Percentiles rank a stretch among this genome's conserved stretches.
Conservation (phyloP, 2,113 vertebrate genomes). For the Elachura formosa region DNA sequence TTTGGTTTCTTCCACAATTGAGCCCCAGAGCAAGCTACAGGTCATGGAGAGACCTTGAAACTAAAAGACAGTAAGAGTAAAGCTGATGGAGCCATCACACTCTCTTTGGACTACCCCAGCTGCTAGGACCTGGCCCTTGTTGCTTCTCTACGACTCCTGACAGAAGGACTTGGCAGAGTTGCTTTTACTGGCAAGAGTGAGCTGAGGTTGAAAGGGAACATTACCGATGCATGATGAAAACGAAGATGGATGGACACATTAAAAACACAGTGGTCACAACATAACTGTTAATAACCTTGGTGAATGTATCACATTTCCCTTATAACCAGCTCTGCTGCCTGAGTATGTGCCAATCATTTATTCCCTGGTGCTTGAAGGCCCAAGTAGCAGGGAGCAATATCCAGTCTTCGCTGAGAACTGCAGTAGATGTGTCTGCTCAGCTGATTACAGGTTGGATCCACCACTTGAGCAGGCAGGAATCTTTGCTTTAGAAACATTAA, state of each 20-base stretch:
- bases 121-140: not conserved
- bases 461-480: not conserved
- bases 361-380: not conserved
- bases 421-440: not conserved
- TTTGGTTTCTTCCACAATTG: not conserved
- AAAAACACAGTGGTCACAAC: not conserved
- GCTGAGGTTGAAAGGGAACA: not conserved
- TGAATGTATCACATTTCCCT: not conserved
- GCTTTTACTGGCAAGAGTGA: not conserved
- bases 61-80: not conserved
- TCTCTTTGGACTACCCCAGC: not conserved
- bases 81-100: not conserved
- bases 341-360: not conserved
- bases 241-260: not conserved
- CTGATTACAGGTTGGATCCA: not conserved
- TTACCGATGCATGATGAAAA: not conserved
- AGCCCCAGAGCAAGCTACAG: not conserved
- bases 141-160: not conserved
- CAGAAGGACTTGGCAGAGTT: not conserved
- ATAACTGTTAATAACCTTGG: not conserved
- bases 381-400: not conserved
- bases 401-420: not conserved
- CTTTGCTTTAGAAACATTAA: not conserved
- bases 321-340: not conserved
- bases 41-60: not conserved